Evolutionary conservation across 2,888 invertebrate genomes (phyloP).

Genomic region (Panorpa germanica): DNA sequence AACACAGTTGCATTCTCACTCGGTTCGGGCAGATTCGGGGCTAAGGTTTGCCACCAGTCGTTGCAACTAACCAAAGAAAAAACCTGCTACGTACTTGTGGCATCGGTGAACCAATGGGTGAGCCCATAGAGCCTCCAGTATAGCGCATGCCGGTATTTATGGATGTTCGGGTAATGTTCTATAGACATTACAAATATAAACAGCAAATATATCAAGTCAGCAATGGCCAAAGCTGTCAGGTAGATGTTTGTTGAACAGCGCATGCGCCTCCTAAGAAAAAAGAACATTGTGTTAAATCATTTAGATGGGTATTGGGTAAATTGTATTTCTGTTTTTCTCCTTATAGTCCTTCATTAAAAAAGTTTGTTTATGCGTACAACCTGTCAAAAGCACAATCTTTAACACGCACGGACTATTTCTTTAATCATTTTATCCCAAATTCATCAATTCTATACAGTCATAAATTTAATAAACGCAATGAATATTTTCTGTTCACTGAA

Average conservation of each 20-base stretch:
- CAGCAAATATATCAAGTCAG: constrained; percentile 48
- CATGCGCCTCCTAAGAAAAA: constrained; percentile 37
- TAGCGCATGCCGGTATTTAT: constrained; percentile 27
- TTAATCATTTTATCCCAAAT: too few species aligned
- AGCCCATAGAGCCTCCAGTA: constrained; percentile 41
- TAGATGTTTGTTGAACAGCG: constrained; percentile 56
- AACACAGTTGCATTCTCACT: too few species aligned
- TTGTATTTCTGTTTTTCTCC: too few species aligned
- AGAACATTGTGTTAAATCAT: constrained; percentile 7
- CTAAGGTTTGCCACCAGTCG: too few species aligned
- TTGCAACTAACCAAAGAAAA: too few species aligned
- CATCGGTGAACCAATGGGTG: constrained; percentile 42
- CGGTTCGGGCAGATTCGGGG: too few species aligned
- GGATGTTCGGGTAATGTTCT: constrained; percentile 34
- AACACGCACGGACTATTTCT: too few species aligned
- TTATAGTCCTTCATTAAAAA: too few species aligned
- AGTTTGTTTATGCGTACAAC: background rate
- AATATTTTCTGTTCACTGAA: too few species aligned
- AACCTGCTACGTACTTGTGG: constrained; percentile 43
- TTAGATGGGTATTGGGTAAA: constrained; percentile 1
- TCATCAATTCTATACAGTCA: background rate
- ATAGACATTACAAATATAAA: constrained; percentile 42
- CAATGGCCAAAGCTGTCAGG: constrained; percentile 49
- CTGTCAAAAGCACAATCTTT: constrained; percentile 5
- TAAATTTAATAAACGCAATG: too few species aligned